phyloP scores from a whole-genome alignment of 2,888 invertebrate genomes.

The Caprella mutica region DNA sequence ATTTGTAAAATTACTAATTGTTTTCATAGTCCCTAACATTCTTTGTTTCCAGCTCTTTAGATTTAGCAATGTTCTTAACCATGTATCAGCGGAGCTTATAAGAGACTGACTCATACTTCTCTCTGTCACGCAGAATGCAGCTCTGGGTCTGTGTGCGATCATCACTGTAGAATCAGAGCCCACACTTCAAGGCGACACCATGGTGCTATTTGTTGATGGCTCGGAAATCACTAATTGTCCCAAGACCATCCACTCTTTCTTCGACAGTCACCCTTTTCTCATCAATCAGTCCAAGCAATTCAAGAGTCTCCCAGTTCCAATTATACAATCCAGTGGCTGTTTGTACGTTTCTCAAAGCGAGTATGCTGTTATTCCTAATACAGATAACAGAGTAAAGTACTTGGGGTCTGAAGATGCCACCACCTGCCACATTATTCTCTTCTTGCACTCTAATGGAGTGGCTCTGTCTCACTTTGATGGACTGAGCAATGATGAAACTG shows the following conservation, averaged over 20 bases:
- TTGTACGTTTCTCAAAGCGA: conserved; percentile 30
- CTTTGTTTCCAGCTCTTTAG: no score
- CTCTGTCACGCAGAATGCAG: no score
- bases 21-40: no score
- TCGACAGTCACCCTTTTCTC: conserved; percentile 10
- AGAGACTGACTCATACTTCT: no score
- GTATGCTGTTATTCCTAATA: conserved; percentile 25
- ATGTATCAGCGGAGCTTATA: no score
- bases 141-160: no score
- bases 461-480: conserved; percentile 32
- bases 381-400: conserved; percentile 13
- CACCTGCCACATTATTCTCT: conserved; percentile 29
- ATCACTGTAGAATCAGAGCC: no score
- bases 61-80: no score
- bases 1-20: no score
- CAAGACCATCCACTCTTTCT: conserved; percentile 13
- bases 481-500: conserved; percentile 19
- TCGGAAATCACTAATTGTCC: conserved; percentile 7
- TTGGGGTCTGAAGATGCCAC: conserved; percentile 31
- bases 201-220: conserved; percentile 21
- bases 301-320: not conserved
- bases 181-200: no score
- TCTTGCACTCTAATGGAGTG: conserved; percentile 21
- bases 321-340: not conserved
- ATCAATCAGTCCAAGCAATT: conserved; percentile 7